Evolutionary conservation across 1,140 invertebrate species (phyloP).

Genomic region (Diorhabda sublineata): DNA sequence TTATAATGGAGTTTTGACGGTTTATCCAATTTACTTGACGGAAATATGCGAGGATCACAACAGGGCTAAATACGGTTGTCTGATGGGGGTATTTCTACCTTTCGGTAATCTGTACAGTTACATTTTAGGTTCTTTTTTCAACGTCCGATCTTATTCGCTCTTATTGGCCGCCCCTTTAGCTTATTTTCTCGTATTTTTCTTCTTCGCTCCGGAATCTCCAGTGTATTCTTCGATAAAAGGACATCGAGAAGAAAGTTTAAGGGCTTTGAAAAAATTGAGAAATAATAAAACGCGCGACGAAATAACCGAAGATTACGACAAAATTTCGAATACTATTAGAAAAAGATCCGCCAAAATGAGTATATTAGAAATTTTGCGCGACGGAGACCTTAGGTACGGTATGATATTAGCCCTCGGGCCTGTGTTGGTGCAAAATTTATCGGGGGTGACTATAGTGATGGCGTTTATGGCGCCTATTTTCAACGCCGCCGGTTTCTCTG

Average conservation of each 20-base stretch:
- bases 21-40: not conserved
- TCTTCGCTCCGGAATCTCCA: slow-evolving; percentile 12
- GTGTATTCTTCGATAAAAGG: not conserved
- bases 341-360: not conserved
- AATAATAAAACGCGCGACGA: slow-evolving; percentile 6
- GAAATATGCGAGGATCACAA: slow-evolving; percentile 14
- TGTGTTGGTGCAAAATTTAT: slow-evolving; percentile 67
- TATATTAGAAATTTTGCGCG: not conserved
- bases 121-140: slow-evolving; percentile 2
- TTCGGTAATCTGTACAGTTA: slow-evolving; percentile 9
- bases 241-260: not conserved
- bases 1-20: not conserved
- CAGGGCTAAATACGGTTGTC: slow-evolving; percentile 3
- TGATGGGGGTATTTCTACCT: slow-evolving; percentile 4
- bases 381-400: not conserved
- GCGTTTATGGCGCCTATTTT: slow-evolving; percentile 5
- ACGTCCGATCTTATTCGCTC: not conserved
- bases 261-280: slow-evolving; percentile 1
- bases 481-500: slow-evolving; percentile 7
- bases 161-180: not conserved
- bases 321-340: not conserved
- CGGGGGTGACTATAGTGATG: slow-evolving; percentile 55
- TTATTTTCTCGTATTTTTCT: not conserved
- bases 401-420: not conserved
- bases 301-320: not conserved